Evolutionary conservation across 2,113 vertebrate genomes (phyloP), one percentile per base, ranked within the genome.

Genomic region (Tychaedon coryphoeus): DNA sequence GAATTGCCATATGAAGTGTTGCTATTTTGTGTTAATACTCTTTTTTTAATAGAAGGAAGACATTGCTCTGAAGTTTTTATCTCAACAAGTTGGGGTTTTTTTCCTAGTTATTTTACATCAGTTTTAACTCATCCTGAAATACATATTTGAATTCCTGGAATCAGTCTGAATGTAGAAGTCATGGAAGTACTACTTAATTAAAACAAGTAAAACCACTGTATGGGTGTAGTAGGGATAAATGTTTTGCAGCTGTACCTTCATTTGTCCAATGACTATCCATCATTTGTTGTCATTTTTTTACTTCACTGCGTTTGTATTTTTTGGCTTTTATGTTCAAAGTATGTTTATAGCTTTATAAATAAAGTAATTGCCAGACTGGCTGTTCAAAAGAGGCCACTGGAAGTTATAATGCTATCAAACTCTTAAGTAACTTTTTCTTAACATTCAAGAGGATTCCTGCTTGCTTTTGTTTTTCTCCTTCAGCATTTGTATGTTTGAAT

Each of bases 271-370:
- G 77, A 79, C 71, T 79, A 81, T 43, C 84, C 90, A 90, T 51
- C 80, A 87, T 65, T 88, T 84, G 92, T 61, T 97, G 86, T 95
- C 85, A 86, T 95, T 97, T 96, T 97, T 88, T 95, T 93, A 95
- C 70, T 94, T 87, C 51, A 90, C 10, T 54, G 67, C 92, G 93
- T 97, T 97, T 97, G 86, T 95, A 93, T 91, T 95, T 96, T 97
- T 95, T 95, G 80, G 90, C 95, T 96, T 97, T 97, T 95, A 93
- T 95, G 80, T 97, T 97, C 93, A 90, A 96, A 97, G 90, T 92
- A 93, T 97, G 96, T 97, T 97, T 96, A 97, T 96, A 96, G 96
- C 96, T 96, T 97, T 97, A 97, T 97, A 97, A 97, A 97, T 96
- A 97, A 97, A 97, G 87, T 96, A 88, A 94, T 95, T 97, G 93